These are phyloP conservation scores for Phaethon lepturus DNA, from an alignment of 2,113 vertebrate species.

Conservation along the genomic window DNA sequence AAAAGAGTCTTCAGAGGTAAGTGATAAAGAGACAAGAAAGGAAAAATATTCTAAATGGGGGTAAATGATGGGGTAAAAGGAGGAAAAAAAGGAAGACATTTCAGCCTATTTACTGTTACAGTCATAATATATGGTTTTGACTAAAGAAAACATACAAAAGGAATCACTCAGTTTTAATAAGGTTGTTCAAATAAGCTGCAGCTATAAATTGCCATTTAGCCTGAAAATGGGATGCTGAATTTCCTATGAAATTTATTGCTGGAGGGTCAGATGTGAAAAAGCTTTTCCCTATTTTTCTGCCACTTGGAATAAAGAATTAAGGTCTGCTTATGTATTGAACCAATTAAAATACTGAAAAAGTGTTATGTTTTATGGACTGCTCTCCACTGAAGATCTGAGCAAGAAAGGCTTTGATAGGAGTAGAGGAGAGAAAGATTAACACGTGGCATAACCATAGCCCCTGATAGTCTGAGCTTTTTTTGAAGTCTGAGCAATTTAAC, in stretches of 20 bases:
- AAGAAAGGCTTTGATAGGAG: background rate
- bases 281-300: background rate
- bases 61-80: background rate
- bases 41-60: constrained; percentile 8
- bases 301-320: constrained; percentile 7
- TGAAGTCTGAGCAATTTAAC: background rate
- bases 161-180: constrained; percentile 52
- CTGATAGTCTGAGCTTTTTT: background rate
- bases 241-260: background rate
- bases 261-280: background rate
- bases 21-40: constrained; percentile 13
- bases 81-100: background rate
- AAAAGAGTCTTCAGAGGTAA: background rate
- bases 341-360: background rate
- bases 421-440: background rate
- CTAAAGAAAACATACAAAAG: background rate
- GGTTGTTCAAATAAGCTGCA: constrained; percentile 50
- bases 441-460: background rate
- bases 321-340: background rate
- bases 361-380: background rate
- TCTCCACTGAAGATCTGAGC: background rate
- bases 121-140: background rate
- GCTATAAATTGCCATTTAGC: constrained; percentile 13
- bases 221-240: constrained; percentile 2
- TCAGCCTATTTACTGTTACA: constrained; percentile 11